Percentiles rank a stretch among this genome's conserved stretches.
Conservation (phyloP, 2,797 vertebrate genomes). For the Coregonus suidteri region DNA sequence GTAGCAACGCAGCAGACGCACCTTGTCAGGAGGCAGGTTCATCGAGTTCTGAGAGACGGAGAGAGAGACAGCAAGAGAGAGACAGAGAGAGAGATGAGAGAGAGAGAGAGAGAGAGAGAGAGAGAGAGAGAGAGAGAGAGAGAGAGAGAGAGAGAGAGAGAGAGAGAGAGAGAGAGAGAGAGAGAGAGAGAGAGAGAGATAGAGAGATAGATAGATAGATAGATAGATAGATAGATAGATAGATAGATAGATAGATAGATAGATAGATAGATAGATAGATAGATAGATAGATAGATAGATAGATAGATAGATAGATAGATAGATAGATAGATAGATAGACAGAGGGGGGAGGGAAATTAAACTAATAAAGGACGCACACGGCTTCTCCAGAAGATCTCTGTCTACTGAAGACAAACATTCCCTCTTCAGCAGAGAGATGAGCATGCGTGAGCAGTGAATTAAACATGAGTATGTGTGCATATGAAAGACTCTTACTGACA, state of each 20-base stretch:
- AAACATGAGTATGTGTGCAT: constrained; percentile 13
- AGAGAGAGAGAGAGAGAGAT: too few relatives aligned
- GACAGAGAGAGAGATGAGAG: neutral
- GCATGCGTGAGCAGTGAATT: constrained; percentile 10
- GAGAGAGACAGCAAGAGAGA: neutral
- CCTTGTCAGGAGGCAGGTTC: constrained; percentile 97
- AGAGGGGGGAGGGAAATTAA: neutral
- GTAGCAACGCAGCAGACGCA: constrained; percentile 92
- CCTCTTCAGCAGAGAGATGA: constrained; percentile 2
- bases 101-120: neutral
- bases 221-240: neutral
- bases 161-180: too few relatives aligned
- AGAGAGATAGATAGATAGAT: too few relatives aligned
- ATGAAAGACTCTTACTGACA: constrained; percentile 18
- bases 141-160: too few relatives aligned
- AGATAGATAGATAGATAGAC: neutral
- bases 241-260: constrained; percentile 10
- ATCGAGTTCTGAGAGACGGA: constrained; percentile 88
- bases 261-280: neutral
- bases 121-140: neutral
- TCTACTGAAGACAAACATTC: constrained; percentile 12
- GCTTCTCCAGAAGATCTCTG: neutral
- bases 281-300: neutral
- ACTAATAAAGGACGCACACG: neutral
- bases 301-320: neutral